Evolutionary conservation across 2,113 vertebrate species (phyloP).

Genomic region (Paraplagusia blochii): DNA sequence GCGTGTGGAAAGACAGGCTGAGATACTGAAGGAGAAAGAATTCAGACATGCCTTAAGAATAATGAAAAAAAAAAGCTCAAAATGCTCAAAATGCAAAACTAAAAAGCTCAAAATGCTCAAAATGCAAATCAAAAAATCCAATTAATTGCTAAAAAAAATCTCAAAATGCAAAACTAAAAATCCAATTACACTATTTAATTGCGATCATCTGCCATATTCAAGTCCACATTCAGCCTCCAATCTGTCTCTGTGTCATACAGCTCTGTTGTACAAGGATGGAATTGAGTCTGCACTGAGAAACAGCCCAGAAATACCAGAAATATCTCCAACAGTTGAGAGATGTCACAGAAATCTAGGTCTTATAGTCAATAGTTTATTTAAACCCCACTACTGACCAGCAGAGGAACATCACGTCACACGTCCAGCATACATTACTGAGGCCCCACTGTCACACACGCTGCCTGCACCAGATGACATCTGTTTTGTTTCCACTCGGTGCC

Average conservation of each 20-base stretch:
- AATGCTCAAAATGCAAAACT: no score
- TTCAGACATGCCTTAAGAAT: slow-evolving; percentile 12
- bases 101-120: no score
- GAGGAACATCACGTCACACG: slow-evolving; percentile 59
- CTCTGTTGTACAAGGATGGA: slow-evolving; percentile 42
- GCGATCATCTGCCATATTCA: not conserved
- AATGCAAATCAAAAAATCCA: slow-evolving; percentile 20
- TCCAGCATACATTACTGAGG: slow-evolving; percentile 48
- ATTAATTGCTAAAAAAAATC: slow-evolving; percentile 5
- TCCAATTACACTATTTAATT: no score
- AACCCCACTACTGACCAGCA: slow-evolving; percentile 57
- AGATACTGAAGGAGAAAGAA: slow-evolving; percentile 50
- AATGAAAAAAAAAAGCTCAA: slow-evolving; percentile 18
- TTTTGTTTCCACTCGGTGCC: slow-evolving; percentile 55
- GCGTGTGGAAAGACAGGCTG: slow-evolving; percentile 55
- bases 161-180: no score
- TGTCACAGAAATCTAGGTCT: slow-evolving; percentile 44
- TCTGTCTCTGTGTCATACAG: slow-evolving; percentile 19
- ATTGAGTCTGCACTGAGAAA: slow-evolving; percentile 33
- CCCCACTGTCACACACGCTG: slow-evolving; percentile 48
- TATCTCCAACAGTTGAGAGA: slow-evolving; percentile 37
- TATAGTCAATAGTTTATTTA: slow-evolving; percentile 58
- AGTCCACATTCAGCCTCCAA: slow-evolving; percentile 38
- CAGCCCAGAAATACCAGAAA: slow-evolving; percentile 52
- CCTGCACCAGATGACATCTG: slow-evolving; percentile 58